These are phyloP conservation scores for Montipora capitata DNA, from an alignment of 92 coral and sea anemone genomes.

Conservation along the genomic window DNA sequence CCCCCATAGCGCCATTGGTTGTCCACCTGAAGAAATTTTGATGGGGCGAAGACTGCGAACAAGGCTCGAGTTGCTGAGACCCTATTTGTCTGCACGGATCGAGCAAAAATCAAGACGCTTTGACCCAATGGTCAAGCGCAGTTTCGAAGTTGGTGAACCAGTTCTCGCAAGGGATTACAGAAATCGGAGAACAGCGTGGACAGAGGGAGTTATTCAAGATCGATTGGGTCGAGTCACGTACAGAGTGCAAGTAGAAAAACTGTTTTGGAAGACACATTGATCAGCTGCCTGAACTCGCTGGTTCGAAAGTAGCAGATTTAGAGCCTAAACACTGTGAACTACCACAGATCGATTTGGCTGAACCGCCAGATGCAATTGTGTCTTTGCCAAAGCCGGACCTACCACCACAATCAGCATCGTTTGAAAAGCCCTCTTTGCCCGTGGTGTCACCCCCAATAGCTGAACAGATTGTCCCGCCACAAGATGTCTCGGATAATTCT, in stretches of 20 bases:
- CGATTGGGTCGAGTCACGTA: conserved; percentile 64
- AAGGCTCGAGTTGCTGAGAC: conserved; percentile 48
- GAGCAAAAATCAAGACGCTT: not conserved
- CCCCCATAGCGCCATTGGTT: conserved; percentile 69
- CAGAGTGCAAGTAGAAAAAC: conserved; percentile 35
- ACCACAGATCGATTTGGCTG: not conserved
- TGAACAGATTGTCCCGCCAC: not conserved
- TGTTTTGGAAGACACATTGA: conserved; percentile 70
- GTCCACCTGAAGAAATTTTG: conserved; percentile 68
- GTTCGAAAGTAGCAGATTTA: not conserved
- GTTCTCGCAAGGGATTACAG: conserved; percentile 62
- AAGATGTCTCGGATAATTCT: not conserved
- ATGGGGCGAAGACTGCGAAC: conserved; percentile 64
- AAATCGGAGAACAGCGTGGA: conserved; percentile 47
- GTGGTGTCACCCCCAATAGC: not conserved
- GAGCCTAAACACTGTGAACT: not conserved
- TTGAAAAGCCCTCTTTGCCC: not conserved
- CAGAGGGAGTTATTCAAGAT: conserved; percentile 42
- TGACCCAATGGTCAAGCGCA: not conserved
- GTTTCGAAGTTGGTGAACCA: conserved; percentile 37
- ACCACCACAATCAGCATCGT: not conserved
- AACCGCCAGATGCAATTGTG: not conserved
- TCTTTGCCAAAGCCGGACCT: not conserved
- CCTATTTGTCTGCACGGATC: conserved; percentile 47
- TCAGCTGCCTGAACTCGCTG: conserved; percentile 24